These are phyloP conservation scores for Glaucidium brasilianum DNA, from an alignment of 2,113 vertebrate genomes.

Conservation along the genomic window DNA sequence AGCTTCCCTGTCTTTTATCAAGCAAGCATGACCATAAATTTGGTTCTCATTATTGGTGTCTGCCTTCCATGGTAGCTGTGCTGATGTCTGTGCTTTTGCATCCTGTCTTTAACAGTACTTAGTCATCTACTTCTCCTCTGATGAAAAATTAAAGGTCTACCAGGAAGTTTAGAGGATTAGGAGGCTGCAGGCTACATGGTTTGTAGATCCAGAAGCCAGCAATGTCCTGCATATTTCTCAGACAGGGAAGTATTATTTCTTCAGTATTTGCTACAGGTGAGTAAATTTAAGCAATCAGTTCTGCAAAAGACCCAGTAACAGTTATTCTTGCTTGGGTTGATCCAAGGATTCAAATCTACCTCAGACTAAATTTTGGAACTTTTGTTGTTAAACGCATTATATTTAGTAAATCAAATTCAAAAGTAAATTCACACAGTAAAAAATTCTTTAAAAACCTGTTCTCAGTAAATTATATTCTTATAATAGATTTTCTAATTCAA, in stretches of 20 bases:
- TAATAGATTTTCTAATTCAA: neutral
- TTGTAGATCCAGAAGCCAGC: neutral
- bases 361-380: neutral
- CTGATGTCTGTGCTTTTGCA: neutral
- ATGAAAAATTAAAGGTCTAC: neutral
- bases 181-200: neutral
- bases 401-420: neutral
- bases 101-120: neutral
- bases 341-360: neutral
- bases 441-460: neutral
- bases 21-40: slow-evolving; percentile 15
- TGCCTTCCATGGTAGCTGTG: slow-evolving; percentile 1
- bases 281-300: neutral
- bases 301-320: neutral
- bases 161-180: neutral
- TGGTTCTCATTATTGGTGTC: slow-evolving; percentile 16
- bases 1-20: neutral
- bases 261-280: neutral
- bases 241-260: neutral
- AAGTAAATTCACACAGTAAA: neutral
- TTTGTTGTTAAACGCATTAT: neutral
- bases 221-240: neutral
- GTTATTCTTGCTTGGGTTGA: neutral
- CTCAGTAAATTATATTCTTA: neutral
- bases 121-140: neutral